phyloP scores from a whole-genome alignment of 2,797 vertebrate species.

The Hippoglossus hippoglossus region DNA sequence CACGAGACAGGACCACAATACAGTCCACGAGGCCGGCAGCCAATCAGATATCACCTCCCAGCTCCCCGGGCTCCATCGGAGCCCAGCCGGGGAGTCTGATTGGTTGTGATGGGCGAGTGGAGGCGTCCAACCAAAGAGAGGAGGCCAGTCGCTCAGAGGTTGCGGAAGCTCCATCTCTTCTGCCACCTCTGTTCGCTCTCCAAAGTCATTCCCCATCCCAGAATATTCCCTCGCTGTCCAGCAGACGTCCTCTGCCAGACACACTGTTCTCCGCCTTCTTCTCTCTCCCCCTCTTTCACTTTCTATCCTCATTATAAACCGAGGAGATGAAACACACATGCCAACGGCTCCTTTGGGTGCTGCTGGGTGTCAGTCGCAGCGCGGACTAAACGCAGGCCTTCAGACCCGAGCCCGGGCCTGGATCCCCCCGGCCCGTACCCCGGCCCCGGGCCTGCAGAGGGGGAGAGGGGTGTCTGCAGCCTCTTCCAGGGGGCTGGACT shows the following conservation, averaged over 20 bases:
- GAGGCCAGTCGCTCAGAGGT: conserved; percentile 54
- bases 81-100: conserved; percentile 48
- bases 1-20: no score
- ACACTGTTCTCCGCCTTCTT: no score
- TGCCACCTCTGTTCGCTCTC: conserved; percentile 37
- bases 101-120: conserved; percentile 53
- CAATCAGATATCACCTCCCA: conserved; percentile 69
- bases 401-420: conserved; percentile 33
- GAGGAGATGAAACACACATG: conserved; percentile 51
- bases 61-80: conserved; percentile 45
- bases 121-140: conserved; percentile 52
- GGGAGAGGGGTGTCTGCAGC: conserved; percentile 61
- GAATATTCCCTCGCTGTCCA: conserved; percentile 7
- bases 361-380: conserved; percentile 40
- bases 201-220: no score
- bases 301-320: conserved; percentile 5
- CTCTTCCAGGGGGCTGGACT: conserved; percentile 81
- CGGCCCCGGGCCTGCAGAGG: conserved; percentile 17
- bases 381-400: not conserved
- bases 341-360: conserved; percentile 51
- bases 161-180: conserved; percentile 49
- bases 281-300: conserved; percentile 14
- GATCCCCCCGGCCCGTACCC: conserved; percentile 35
- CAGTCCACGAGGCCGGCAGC: conserved; percentile 42
- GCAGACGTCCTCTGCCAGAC: conserved; percentile 36